phyloP scores from a whole-genome alignment of 1,140 invertebrate genomes.

The Melipona quadrifasciata region DNA sequence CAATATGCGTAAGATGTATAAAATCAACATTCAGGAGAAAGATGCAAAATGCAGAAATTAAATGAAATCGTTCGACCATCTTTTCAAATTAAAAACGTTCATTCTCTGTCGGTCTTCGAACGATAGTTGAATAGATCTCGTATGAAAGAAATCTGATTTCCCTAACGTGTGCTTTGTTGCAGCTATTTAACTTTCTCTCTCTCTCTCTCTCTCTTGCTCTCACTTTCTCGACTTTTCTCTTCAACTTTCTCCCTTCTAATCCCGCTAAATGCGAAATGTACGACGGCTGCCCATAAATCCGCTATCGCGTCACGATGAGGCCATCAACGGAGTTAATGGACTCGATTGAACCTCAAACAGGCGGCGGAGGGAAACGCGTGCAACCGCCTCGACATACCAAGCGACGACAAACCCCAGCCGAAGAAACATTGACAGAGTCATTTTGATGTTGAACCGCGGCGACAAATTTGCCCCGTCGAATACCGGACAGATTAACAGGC shows the following conservation, averaged over 20 bases:
- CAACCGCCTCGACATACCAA: background rate
- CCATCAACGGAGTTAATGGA: background rate
- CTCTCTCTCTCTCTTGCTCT: background rate
- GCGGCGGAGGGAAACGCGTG: background rate
- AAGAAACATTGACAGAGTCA: slow-evolving; percentile 34
- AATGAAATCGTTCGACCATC: too few relatives aligned
- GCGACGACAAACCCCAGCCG: background rate
- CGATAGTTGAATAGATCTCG: too few relatives aligned
- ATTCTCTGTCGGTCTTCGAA: too few relatives aligned
- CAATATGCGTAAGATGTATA: too few relatives aligned
- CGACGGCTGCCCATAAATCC: background rate
- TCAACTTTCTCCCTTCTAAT: background rate
- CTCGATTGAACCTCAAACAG: background rate
- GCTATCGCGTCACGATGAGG: background rate
- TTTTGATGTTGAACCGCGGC: slow-evolving; percentile 1
- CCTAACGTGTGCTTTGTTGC: background rate
- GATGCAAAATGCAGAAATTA: too few relatives aligned
- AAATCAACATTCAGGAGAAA: too few relatives aligned
- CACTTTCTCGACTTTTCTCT: too few relatives aligned
- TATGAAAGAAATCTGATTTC: too few relatives aligned
- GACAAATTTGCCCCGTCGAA: slow-evolving; percentile 21
- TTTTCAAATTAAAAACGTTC: too few relatives aligned
- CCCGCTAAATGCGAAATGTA: background rate
- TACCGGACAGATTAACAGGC: background rate
- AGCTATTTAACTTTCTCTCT: background rate